Base-by-base conservation (phyloP, 2,888 invertebrate species). In the Aphrophora alni region DNA sequence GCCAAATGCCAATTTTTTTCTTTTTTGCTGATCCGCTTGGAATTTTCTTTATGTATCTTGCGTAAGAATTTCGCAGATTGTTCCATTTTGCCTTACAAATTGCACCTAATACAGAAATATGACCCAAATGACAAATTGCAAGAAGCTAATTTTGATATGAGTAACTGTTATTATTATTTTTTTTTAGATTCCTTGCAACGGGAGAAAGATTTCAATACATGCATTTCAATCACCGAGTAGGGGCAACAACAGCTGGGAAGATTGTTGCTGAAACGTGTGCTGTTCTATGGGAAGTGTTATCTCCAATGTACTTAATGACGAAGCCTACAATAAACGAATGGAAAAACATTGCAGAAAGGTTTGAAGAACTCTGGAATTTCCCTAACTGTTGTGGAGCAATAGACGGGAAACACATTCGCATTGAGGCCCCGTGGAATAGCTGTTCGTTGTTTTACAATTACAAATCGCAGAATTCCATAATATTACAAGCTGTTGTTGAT, bases 51-150 rank as follows among this genome's bases (percentile, higher is more conserved):
- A 21, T n/a, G 38, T 79, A 81, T 80, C 82, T 38, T 24, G 75
- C 26, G 77, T 82, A 79, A 0, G 71, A 73, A 51, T 74, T 28
- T 69, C 80, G 79, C 17, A 82, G 68, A 59, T 28, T 72, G 70
- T 74, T 51, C 80, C 82, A 82, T 74, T 82, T 82, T 25, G 24
- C 21, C 17, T 78, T 82, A 77, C 80, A 82, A 72, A 73, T 70
- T 12, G 4, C 14, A 81, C 69, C 81, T 82, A 59, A 75, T 81
- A 82, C 78, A 33, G 33, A 33, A 33, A 4, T 33, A 33, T n/a
- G n/a, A n/a, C n/a, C n/a, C n/a, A n/a, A n/a, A n/a, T n/a, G n/a
- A n/a, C n/a, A n/a, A n/a, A n/a, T n/a, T n/a, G n/a, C 3, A 33
- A 33, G 8, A 33, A 5, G 5, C 33, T 33, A 33, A 33, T 33